Percentiles rank a stretch among this genome's conserved stretches.
Conservation (phyloP, 2,888 invertebrate species). For the Hydrotaea diabolus region DNA sequence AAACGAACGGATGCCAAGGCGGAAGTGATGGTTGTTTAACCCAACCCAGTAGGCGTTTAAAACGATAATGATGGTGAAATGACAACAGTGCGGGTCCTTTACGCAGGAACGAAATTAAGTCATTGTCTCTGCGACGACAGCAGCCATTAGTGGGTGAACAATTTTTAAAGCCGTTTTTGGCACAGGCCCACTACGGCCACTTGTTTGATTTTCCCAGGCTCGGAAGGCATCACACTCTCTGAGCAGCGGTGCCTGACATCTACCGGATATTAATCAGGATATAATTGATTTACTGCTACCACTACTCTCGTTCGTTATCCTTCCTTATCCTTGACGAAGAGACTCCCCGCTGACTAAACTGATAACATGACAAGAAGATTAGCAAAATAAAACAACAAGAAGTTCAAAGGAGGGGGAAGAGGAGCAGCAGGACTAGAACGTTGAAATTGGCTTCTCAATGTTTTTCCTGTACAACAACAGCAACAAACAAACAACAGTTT, state of each 20-base stretch:
- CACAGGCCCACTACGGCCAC: conserved; percentile 22
- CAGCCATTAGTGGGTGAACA: conserved; percentile 1
- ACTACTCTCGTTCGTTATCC: not conserved
- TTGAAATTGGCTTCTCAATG: no score
- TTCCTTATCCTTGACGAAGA: no score
- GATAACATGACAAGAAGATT: conserved; percentile 25
- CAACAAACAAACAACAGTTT: not conserved
- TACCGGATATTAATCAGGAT: conserved; percentile 52
- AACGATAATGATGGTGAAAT: conserved; percentile 45
- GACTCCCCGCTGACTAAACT: conserved; percentile 32
- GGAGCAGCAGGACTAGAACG: not conserved
- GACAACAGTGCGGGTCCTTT: no score
- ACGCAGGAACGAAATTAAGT: conserved; percentile 55
- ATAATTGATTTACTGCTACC: conserved; percentile 51
- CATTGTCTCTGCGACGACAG: conserved; percentile 36
- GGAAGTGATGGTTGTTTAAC: conserved; percentile 60
- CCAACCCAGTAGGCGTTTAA: conserved; percentile 56
- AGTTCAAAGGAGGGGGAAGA: no score
- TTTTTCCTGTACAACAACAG: no score
- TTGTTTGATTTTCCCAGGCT: conserved; percentile 66
- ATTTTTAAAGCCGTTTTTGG: conserved; percentile 61
- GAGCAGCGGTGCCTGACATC: conserved; percentile 14
- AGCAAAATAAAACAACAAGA: not conserved
- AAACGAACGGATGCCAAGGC: conserved; percentile 26
- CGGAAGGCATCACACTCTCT: not conserved